These are phyloP conservation scores for Sturnira hondurensis DNA, from an alignment of 2,113 vertebrate species.

Conservation along the genomic window DNA sequence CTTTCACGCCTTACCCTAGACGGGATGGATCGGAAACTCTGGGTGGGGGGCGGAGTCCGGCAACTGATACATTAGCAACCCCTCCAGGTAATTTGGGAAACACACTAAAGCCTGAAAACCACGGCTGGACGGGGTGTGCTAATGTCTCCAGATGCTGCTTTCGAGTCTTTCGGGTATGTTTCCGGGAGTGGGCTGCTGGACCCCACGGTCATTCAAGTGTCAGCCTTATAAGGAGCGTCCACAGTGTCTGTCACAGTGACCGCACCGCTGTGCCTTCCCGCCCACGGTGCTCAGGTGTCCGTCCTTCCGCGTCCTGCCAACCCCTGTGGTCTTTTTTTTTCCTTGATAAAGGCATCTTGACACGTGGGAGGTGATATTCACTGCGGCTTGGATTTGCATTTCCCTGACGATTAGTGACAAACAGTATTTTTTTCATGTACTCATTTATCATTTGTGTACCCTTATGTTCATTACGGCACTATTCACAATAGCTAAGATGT, in stretches of 20 bases:
- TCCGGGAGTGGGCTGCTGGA: not conserved
- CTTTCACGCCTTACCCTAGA: too few species aligned
- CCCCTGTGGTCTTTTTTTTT: not conserved
- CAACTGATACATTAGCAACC: not conserved
- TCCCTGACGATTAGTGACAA: not conserved
- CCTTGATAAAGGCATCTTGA: not conserved
- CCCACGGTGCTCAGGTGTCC: not conserved
- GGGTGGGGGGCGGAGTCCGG: not conserved
- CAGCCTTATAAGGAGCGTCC: too few species aligned
- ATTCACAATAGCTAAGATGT: not conserved
- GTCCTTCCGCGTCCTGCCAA: not conserved
- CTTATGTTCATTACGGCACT: not conserved
- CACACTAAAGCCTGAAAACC: not conserved
- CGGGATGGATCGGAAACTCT: not conserved
- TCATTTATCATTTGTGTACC: too few species aligned
- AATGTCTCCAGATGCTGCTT: not conserved
- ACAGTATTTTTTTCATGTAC: not conserved
- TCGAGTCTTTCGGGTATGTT: not conserved
- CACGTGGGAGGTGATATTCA: not conserved
- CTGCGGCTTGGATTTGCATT: not conserved
- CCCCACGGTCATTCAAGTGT: not conserved
- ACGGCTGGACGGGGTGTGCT: accelerated
- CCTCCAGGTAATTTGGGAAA: not conserved
- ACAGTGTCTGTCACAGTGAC: accelerated
- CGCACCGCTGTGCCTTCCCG: not conserved